Conservation (phyloP, 2,797 vertebrate species). For the Hafferia zeledoni region DNA sequence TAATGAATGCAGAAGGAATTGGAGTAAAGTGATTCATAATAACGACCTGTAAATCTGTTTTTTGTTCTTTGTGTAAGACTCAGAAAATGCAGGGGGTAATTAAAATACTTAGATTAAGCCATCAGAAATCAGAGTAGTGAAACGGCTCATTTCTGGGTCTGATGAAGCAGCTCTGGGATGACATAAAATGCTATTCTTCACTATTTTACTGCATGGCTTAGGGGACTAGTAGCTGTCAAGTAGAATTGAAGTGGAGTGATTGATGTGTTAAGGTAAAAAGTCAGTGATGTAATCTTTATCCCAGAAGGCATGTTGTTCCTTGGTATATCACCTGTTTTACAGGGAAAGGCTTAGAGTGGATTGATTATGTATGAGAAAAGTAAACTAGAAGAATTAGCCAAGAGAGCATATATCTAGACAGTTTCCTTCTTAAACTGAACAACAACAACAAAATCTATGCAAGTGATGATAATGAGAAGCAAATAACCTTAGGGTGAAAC, state of each 20-base stretch:
- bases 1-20: background rate
- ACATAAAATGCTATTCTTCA: background rate
- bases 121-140: slow-evolving; percentile 18
- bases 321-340: slow-evolving; percentile 38
- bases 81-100: slow-evolving; percentile 14
- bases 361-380: slow-evolving; percentile 50
- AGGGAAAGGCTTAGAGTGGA: slow-evolving; percentile 6
- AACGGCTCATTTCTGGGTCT: background rate
- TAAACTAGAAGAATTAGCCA: slow-evolving; percentile 33
- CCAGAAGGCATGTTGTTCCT: slow-evolving; percentile 56
- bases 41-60: slow-evolving; percentile 18
- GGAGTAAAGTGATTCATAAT: background rate
- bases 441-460: background rate
- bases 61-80: background rate
- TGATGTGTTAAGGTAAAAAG: slow-evolving; percentile 74
- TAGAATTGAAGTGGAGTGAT: slow-evolving; percentile 63
- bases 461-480: slow-evolving; percentile 41
- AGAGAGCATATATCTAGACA: background rate
- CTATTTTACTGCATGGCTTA: slow-evolving; percentile 45
- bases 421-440: slow-evolving; percentile 44
- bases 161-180: background rate
- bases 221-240: slow-evolving; percentile 53
- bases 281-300: slow-evolving; percentile 72
- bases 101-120: slow-evolving; percentile 49
- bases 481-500: slow-evolving; percentile 22